Percentiles rank a stretch among this genome's conserved stretches.
Evolutionary conservation across 2,113 vertebrate genomes (phyloP).

Genomic region (Takifugu flavidus): DNA sequence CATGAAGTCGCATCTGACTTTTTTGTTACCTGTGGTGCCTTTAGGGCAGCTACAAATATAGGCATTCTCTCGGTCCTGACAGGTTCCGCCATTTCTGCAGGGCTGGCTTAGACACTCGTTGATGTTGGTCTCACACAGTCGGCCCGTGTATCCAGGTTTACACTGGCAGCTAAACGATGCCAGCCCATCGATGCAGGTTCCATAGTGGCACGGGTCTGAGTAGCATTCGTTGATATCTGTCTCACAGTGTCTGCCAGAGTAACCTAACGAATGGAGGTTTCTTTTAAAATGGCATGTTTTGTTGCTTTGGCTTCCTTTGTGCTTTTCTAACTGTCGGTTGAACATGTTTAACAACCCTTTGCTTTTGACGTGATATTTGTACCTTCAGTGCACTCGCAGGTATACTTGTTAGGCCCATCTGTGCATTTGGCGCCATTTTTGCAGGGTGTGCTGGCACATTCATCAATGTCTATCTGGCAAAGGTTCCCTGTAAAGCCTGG

Average conservation of each 20-base stretch:
- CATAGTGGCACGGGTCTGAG: conserved; percentile 89
- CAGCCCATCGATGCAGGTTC: conserved; percentile 84
- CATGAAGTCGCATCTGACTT: background rate
- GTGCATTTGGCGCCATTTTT: conserved; percentile 90
- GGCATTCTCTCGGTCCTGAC: conserved; percentile 84
- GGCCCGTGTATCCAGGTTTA: conserved; percentile 84
- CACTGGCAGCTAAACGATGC: conserved; percentile 89
- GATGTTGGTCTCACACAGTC: conserved; percentile 90
- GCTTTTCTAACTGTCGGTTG: too few relatives aligned
- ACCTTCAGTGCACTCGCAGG: conserved; percentile 93
- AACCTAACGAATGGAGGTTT: conserved; percentile 70
- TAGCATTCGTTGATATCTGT: conserved; percentile 85
- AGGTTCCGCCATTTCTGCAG: conserved; percentile 88
- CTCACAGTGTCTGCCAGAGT: conserved; percentile 85
- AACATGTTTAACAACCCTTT: background rate
- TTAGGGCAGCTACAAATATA: conserved; percentile 88
- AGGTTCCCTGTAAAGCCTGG: conserved; percentile 87
- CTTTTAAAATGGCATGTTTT: background rate
- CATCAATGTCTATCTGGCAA: conserved; percentile 89
- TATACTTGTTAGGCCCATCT: conserved; percentile 90
- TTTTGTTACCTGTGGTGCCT: conserved; percentile 83
- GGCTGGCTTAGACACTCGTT: conserved; percentile 94
- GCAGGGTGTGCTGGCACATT: conserved; percentile 95
- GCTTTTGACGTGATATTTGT: conserved; percentile 6
- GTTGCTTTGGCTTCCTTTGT: too few relatives aligned